Evolutionary conservation across 2,888 invertebrate genomes (phyloP).

Genomic region (Subacronicta megacephala): DNA sequence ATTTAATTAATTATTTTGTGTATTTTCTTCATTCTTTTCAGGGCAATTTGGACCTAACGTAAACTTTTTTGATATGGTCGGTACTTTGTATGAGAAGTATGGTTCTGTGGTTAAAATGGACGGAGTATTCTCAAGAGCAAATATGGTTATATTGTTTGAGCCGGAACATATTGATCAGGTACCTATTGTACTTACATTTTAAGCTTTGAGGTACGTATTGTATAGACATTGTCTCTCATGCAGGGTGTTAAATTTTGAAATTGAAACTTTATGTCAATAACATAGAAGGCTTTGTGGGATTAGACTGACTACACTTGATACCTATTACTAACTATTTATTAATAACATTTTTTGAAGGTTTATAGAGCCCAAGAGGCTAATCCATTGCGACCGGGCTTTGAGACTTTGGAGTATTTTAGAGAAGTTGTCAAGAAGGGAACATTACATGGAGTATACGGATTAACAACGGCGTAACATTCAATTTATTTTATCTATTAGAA

Average conservation of each 20-base stretch:
- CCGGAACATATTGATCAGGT: slow-evolving; percentile 77
- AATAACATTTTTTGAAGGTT: slow-evolving; percentile 61
- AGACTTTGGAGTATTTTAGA: slow-evolving; percentile 77
- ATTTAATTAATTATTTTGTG: too few relatives aligned
- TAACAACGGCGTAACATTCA: slow-evolving; percentile 75
- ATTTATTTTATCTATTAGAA: too few relatives aligned
- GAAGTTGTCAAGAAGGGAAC: slow-evolving; percentile 69
- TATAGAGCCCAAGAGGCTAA: slow-evolving; percentile 80
- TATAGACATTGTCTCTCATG: too few relatives aligned
- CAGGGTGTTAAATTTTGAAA: too few relatives aligned
- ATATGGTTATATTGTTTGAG: slow-evolving; percentile 75
- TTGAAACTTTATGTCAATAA: too few relatives aligned
- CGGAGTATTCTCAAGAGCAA: slow-evolving; percentile 71
- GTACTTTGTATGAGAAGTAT: slow-evolving; percentile 67
- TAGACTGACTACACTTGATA: too few relatives aligned
- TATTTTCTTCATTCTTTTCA: slow-evolving; percentile 56
- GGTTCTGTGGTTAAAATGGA: slow-evolving; percentile 78
- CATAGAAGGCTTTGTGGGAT: too few relatives aligned
- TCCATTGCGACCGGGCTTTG: slow-evolving; percentile 80
- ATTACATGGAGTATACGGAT: slow-evolving; percentile 76
- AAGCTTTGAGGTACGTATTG: neutral
- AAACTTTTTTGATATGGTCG: slow-evolving; percentile 68
- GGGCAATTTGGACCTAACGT: slow-evolving; percentile 72
- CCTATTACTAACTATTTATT: too few relatives aligned
- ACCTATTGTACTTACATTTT: slow-evolving; percentile 72